A percentile compares a stretch with the other conserved stretches of the same genome.
Evolutionary conservation across 1,140 invertebrate species (phyloP).

Genomic region (Achatina immaculata): DNA sequence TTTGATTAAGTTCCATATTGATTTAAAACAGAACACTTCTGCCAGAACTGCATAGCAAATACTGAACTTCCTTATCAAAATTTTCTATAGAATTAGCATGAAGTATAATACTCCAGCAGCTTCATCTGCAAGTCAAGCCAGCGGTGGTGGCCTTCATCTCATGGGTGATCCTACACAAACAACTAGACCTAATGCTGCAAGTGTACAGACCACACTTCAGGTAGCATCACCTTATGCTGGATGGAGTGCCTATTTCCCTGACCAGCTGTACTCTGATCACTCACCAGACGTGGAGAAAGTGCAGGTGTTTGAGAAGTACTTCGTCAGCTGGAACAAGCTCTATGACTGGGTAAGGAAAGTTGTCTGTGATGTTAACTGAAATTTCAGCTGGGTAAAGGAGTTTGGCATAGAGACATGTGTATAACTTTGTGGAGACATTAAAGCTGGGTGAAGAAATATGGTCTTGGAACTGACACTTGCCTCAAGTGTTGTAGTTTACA

Average conservation of each 20-base stretch:
- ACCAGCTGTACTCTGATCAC: constrained; percentile 71
- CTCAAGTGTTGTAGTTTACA: too few species aligned
- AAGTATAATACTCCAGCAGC: too few species aligned
- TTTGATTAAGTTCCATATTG: too few species aligned
- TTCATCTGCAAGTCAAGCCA: not conserved
- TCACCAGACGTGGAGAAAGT: constrained; percentile 57
- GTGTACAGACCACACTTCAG: constrained; percentile 58
- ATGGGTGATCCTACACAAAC: constrained; percentile 7
- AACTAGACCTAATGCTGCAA: constrained; percentile 22
- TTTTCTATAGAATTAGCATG: too few species aligned
- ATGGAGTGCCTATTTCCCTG: constrained; percentile 80
- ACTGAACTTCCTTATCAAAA: too few species aligned
- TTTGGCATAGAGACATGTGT: too few species aligned
- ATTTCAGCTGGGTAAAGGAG: too few species aligned
- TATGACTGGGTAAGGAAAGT: constrained; percentile 60
- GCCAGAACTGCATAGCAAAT: too few species aligned
- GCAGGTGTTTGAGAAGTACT: constrained; percentile 67
- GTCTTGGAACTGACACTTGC: too few species aligned
- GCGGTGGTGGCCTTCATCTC: not conserved
- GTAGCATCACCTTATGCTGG: constrained; percentile 73
- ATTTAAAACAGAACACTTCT: too few species aligned
- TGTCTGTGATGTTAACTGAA: constrained; percentile 18
- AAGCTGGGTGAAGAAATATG: too few species aligned
- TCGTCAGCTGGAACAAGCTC: constrained; percentile 57
- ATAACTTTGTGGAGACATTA: too few species aligned